Base-by-base conservation (phyloP, 2,888 invertebrate genomes). In the Chouioia cunea region DNA sequence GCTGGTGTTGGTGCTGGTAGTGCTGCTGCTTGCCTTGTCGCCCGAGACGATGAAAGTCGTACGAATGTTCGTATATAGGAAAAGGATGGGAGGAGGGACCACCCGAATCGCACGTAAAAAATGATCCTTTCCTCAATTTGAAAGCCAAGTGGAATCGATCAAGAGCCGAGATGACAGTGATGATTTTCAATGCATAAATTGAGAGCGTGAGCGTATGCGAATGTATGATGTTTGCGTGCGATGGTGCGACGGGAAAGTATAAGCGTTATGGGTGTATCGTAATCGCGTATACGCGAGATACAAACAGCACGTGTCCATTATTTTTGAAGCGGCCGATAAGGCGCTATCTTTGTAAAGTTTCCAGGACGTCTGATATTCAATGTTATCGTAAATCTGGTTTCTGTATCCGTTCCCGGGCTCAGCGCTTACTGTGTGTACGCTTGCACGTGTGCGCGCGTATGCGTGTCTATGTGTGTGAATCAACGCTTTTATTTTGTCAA, bases 1-100 rank as follows among this genome's bases (percentile, higher is more conserved):
- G 6, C 6, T 10, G 36, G 10, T 36, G 80, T 79, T 81, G 74
- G n/a, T n/a, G 75, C 77, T 12, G 6, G 10, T 36, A 10, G 4
- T 10, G 36, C 36, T 36, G 80, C 79, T 81, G 74, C 65, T 69
- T 44, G 65, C 64, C 53, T 63, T 44, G 52, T 12, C 43, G n/a
- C 52, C 36, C 18, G 8, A 36, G 36, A 48, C 66, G 74, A 70
- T 56, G 69, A 71, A 71, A 70, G 54, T 70, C 60, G 20, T 15
- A 57, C 70, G 57, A 65, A 54, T 60, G 65, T 58, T 60, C 71
- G 44, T 12, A 23, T 36, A 36, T 22, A 16, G 53, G 10, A 20
- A 2, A 18, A 2, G 36, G 22, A 18, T 46, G 50, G 46, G 53
- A 8, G 16, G 46, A n/a, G n/a, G 16, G n/a, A n/a, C n/a, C 18